These are phyloP conservation scores for Nymphalis io DNA, from an alignment of 1,140 invertebrate species.

Conservation along the genomic window DNA sequence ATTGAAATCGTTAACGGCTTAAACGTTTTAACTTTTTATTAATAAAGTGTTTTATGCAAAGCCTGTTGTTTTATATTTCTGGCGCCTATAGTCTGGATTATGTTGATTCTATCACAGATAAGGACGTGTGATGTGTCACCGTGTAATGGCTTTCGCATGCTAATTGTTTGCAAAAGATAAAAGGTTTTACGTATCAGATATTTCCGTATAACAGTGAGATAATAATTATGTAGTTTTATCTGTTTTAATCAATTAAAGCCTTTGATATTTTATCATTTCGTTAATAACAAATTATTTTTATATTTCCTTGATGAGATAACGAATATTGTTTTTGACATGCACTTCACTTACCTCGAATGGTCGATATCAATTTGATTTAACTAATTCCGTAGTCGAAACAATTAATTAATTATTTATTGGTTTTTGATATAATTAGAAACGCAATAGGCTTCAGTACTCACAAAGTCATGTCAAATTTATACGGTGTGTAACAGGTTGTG, in stretches of 20 bases:
- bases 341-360: neutral
- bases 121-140: conserved; percentile 26
- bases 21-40: neutral
- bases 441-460: too few relatives aligned
- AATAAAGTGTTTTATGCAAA: neutral
- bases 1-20: too few relatives aligned
- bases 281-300: neutral
- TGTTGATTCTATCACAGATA: conserved; percentile 26
- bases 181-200: conserved; percentile 17
- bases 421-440: too few relatives aligned
- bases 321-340: neutral
- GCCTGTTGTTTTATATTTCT: neutral
- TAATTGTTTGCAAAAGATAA: conserved; percentile 29
- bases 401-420: too few relatives aligned
- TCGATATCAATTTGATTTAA: too few relatives aligned
- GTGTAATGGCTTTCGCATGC: conserved; percentile 22
- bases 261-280: conserved; percentile 14
- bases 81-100: conserved; percentile 17
- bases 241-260: conserved; percentile 13
- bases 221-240: conserved; percentile 21
- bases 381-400: too few relatives aligned
- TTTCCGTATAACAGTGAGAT: neutral
- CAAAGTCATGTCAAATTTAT: too few relatives aligned
- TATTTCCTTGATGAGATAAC: conserved; percentile 12
- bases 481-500: too few relatives aligned